These are phyloP conservation scores for Cinclus mexicanus DNA, from an alignment of 2,113 vertebrate species.

Conservation along the genomic window DNA sequence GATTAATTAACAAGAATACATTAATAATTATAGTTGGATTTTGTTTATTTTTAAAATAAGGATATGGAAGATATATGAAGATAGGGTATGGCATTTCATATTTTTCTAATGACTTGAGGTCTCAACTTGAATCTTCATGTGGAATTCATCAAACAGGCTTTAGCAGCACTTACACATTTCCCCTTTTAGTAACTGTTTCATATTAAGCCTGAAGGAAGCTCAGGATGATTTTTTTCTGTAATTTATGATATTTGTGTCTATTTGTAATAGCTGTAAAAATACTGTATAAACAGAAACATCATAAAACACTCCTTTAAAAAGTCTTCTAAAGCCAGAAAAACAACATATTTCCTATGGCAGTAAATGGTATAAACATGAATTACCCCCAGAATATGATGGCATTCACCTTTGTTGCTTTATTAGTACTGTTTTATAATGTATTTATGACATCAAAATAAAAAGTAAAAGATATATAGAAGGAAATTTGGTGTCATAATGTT, in stretches of 20 bases:
- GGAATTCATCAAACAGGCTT: conserved; percentile 63
- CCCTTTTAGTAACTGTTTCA: conserved; percentile 67
- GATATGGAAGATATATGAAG: not conserved
- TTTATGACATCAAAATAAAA: conserved; percentile 53
- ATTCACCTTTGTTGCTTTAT: conserved; percentile 44
- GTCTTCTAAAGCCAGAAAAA: conserved; percentile 55
- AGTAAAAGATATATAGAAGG: not conserved
- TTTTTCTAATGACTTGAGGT: not conserved
- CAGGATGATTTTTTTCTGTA: conserved; percentile 57
- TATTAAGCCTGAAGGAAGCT: conserved; percentile 61
- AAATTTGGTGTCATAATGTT: not conserved
- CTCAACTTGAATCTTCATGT: conserved; percentile 46
- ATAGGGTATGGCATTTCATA: not conserved
- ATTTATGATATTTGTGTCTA: conserved; percentile 72
- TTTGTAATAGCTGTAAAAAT: conserved; percentile 75
- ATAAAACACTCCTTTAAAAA: conserved; percentile 66
- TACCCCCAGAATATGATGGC: not conserved
- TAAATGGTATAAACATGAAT: conserved; percentile 49
- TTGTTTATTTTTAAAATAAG: not conserved
- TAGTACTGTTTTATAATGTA: conserved; percentile 16
- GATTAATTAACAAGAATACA: not conserved
- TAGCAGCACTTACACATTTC: conserved; percentile 58
- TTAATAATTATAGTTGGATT: not conserved
- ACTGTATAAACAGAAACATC: conserved; percentile 70
- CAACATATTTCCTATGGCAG: conserved; percentile 50